Evolutionary conservation across 1,140 invertebrate genomes (phyloP).

Genomic region (Euura saliciscinereae): DNA sequence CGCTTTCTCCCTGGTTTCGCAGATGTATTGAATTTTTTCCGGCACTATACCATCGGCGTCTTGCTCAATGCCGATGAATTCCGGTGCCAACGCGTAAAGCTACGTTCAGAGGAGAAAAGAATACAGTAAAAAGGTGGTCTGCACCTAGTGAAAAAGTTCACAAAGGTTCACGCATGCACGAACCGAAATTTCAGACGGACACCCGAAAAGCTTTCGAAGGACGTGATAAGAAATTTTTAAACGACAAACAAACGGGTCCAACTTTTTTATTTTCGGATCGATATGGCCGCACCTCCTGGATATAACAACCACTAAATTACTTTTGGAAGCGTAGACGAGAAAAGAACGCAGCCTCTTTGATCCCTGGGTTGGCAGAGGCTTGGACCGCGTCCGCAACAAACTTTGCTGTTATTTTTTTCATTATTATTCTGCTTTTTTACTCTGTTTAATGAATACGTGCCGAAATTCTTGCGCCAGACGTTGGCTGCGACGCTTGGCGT

Average conservation of each 20-base stretch:
- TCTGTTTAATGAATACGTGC: too few species aligned
- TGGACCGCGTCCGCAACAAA: background rate
- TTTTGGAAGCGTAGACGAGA: background rate
- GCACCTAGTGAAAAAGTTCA: too few species aligned
- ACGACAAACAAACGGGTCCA: too few species aligned
- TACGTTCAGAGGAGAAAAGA: conserved; percentile 27
- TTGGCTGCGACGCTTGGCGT: background rate
- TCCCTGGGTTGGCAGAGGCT: background rate
- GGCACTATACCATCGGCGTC: conserved; percentile 52
- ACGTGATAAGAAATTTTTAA: too few species aligned
- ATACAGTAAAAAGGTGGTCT: background rate
- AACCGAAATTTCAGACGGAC: too few species aligned
- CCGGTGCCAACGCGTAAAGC: conserved; percentile 40
- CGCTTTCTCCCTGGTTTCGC: conserved; percentile 34
- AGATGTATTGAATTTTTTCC: conserved; percentile 38
- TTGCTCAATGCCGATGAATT: conserved; percentile 47
- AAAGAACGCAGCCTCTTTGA: background rate
- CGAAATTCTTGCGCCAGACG: too few species aligned
- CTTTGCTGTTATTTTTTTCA: too few species aligned
- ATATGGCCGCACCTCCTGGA: too few species aligned
- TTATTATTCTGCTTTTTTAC: too few species aligned
- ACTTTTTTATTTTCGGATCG: too few species aligned
- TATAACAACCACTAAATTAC: background rate
- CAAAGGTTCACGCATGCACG: too few species aligned
- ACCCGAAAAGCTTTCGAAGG: too few species aligned